A percentile compares a stretch with the other conserved stretches of the same genome.
phyloP scores from a whole-genome alignment of 1,140 invertebrate species.

The Drosophila tsacasi region DNA sequence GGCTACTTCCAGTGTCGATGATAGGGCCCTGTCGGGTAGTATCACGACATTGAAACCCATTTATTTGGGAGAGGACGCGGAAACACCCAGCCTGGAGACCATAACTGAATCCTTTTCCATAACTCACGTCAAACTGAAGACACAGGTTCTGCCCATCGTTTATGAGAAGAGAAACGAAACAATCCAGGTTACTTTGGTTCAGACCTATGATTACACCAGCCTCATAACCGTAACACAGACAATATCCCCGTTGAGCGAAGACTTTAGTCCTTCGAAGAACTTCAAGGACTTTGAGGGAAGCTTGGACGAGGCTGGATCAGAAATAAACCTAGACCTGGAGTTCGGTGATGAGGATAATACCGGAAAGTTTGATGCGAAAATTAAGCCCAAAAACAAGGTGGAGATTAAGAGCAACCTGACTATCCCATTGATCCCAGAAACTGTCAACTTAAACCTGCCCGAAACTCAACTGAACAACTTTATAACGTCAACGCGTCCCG shows the following conservation, averaged over 20 bases:
- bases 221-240: slow-evolving; percentile 95
- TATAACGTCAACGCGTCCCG: slow-evolving; percentile 91
- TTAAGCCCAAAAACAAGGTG: slow-evolving; percentile 46
- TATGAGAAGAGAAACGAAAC: slow-evolving; percentile 89
- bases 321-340: slow-evolving; percentile 93
- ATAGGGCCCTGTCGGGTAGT: slow-evolving; percentile 90
- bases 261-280: slow-evolving; percentile 86
- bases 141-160: slow-evolving; percentile 93
- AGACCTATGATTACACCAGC: slow-evolving; percentile 94
- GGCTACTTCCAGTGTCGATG: slow-evolving; percentile 90
- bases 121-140: slow-evolving; percentile 93
- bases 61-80: slow-evolving; percentile 89
- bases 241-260: slow-evolving; percentile 93
- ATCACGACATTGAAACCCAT: slow-evolving; percentile 93
- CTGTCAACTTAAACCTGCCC: slow-evolving; percentile 17
- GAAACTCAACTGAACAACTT: slow-evolving; percentile 83
- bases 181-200: slow-evolving; percentile 91
- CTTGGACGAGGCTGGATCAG: slow-evolving; percentile 94
- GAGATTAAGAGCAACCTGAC: slow-evolving; percentile 54
- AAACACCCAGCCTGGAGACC: slow-evolving; percentile 93
- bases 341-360: slow-evolving; percentile 92
- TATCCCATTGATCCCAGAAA: slow-evolving; percentile 19
- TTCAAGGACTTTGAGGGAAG: slow-evolving; percentile 95
- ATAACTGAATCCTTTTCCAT: slow-evolving; percentile 96
- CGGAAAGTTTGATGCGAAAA: slow-evolving; percentile 87